Conservation (phyloP, 2,113 vertebrate genomes). For the Petaurus breviceps region DNA sequence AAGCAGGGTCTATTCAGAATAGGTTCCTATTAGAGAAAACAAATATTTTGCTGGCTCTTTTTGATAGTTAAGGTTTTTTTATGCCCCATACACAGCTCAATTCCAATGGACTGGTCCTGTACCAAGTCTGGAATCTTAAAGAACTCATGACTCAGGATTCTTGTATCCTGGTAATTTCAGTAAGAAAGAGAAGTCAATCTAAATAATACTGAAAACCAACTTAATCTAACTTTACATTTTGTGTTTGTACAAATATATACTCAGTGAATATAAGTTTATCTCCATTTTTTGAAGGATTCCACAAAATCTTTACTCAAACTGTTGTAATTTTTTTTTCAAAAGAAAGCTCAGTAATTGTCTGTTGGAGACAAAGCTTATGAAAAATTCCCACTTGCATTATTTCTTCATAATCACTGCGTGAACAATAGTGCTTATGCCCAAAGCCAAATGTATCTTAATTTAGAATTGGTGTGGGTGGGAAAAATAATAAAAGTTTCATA, state of each 20-base stretch:
- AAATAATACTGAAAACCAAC: background rate
- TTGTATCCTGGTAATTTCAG: background rate
- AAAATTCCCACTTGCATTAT: constrained; percentile 72
- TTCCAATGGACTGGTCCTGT: background rate
- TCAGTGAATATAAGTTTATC: constrained; percentile 56
- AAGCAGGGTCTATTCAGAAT: background rate
- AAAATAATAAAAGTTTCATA: constrained; percentile 26
- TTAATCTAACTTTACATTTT: constrained; percentile 47
- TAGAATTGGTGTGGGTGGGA: constrained; percentile 13
- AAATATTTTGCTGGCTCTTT: background rate
- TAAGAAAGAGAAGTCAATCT: background rate
- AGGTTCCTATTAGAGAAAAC: background rate
- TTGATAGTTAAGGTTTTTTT: background rate
- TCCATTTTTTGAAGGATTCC: constrained; percentile 59
- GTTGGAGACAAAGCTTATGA: constrained; percentile 35
- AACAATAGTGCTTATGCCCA: constrained; percentile 74
- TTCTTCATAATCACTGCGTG: constrained; percentile 65
- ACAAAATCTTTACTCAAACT: constrained; percentile 69
- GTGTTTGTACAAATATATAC: constrained; percentile 36
- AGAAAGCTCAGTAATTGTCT: constrained; percentile 47
- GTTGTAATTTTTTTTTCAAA: constrained; percentile 51
- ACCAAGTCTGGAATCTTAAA: background rate
- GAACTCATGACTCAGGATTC: background rate
- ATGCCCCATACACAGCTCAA: background rate
- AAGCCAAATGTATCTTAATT: constrained; percentile 72